Conservation (phyloP, 2,113 vertebrate species). For the Semnopithecus entellus region DNA sequence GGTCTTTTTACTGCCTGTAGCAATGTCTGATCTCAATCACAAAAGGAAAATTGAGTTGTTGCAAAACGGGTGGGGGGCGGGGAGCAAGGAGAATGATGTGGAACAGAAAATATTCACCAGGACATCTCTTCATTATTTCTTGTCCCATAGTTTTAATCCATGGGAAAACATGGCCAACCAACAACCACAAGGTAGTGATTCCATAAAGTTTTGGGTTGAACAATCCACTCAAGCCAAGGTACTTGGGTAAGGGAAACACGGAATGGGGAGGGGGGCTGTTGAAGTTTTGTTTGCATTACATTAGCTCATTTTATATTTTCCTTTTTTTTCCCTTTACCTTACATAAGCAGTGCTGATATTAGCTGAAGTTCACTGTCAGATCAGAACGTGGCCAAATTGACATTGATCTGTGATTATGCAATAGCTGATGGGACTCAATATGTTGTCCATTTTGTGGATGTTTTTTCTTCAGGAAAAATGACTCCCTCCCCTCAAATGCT, state of each 20-base stretch:
- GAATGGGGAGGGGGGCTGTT: neutral
- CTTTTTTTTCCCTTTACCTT: neutral
- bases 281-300: neutral
- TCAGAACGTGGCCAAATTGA: neutral
- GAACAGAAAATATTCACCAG: neutral
- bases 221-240: neutral
- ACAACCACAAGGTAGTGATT: neutral
- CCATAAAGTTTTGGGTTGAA: neutral
- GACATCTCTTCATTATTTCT: neutral
- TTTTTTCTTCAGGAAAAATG: neutral
- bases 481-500: neutral
- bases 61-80: neutral
- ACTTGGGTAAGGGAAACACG: fast-evolving
- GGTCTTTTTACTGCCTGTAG: neutral
- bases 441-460: neutral
- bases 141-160: neutral
- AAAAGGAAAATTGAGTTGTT: neutral
- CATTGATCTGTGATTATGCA: too few species aligned
- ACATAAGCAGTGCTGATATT: neutral
- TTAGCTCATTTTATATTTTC: neutral
- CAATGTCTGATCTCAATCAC: neutral
- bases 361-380: neutral
- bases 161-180: neutral
- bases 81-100: neutral
- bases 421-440: neutral